Base-by-base conservation (phyloP, 1,140 invertebrate genomes). In the Zaprionus taronus region DNA sequence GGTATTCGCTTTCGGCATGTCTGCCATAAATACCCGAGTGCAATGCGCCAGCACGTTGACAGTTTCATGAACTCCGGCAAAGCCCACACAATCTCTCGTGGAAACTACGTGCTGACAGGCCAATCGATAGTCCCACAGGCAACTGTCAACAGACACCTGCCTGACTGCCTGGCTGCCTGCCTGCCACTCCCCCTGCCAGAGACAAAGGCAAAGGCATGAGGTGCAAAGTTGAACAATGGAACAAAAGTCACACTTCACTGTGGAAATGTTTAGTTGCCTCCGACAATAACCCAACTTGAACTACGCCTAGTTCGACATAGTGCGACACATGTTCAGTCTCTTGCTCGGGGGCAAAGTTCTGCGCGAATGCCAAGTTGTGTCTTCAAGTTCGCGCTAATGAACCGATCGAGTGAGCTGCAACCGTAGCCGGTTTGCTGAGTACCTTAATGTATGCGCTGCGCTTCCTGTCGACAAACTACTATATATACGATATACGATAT, bases 391-490 rank as follows among this genome's bases (percentile, higher is more conserved):
- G 64, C 71, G 64, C 71, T 85, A 84, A 84, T 84, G 74, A 84
- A 73, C 34, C 77, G 70, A 64, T 65, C 56, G 61, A 14, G 12
- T 60, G 68, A 64, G 70, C 41, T 24, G 7, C 6, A n/a, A 9
- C 3, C 14, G 14, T 0, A 79, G 69, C 77, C 69, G 77, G 77
- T 80, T 80, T 80, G 38, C 11, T 81, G 53, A 66, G 66, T 62
- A 44, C 34, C 69, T 86, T 74, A 86, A 86, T 86, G 87, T 86
- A 83, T 75, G 5, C 47, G 77, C 44, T 20, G 17, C 22, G 70
- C 71, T 86, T 86, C 83, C 83, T 86, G 83, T 66, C 71, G 53
- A 70, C 28, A 65, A 65, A 80, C 71, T 58, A 79, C 55, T 80
- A 80, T 68, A 80, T 80, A 79, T 71, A 71, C 31, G 31, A 9